A percentile compares a stretch with the other conserved stretches of the same genome.
Conservation (phyloP, 2,113 vertebrate genomes). For the human (Homo sapiens) region GRCh38 chr19:36416001-36416500, state of each 20-base stretch:
- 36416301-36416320: not conserved
- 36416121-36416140: not conserved
- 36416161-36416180: not conserved
- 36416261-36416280: not conserved
- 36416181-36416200: not conserved
- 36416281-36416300: not conserved
- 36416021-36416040: not conserved
- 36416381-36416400: not conserved
- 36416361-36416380: not conserved
- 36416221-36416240: not conserved
- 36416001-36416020: not conserved
- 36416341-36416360: not conserved
- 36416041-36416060: not conserved
- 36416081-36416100: not conserved
- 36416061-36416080: not conserved
- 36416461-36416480: not conserved
- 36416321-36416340: conserved; percentile 24
- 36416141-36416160: not conserved
- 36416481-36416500: too few relatives aligned
- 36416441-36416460: not conserved
- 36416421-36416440: not conserved
- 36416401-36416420: not conserved
- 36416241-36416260: not conserved
- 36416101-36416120: not conserved
- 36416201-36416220: not conserved